Evolutionary conservation across 2,797 vertebrate species (phyloP), one percentile per base, ranked within the genome.

Genomic region (Gila robusta): DNA sequence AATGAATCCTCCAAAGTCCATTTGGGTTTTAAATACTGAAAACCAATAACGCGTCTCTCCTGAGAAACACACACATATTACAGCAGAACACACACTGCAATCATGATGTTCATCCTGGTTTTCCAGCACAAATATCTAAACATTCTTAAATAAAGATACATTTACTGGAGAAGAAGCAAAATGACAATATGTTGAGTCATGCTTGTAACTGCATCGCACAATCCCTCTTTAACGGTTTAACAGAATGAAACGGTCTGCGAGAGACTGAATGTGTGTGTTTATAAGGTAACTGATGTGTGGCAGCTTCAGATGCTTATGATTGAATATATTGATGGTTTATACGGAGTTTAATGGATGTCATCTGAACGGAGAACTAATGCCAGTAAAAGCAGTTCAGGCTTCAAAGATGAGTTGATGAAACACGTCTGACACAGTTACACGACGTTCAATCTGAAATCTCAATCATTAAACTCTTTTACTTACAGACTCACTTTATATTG

Each of bases 1-100:
- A 87, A 88, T 88, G 89, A 90, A 90, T 87, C 84, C 83, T 83
- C 89, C 76, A 77, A 81, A 88, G 89, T 87, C 85, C 83, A 82
- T 88, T 88, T 82, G 64, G 21, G 54, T 74, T 83, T 86, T 90
- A 82, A 81, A 83, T 73, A 77, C 85, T 80, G 76, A 83, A 44
- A 66, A 47, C 35, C 72, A 39, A 77, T 87, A 88, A 90, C 62
- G 59, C 73, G 35, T 81, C 67, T 52, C 79, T 69, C 47, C 66
- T 1, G 44, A 79, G 74, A 19, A 49, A 62, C 59, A 78, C 49
- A 4, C 16, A 54, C 17, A 39, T 5, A 56, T 23, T 7, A 52
- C 52, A 59, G n/a, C 9, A 21, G 5, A 12, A 66, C 35, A 44
- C 47, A 44, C 44, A 71, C 69, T 16, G 39, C 23, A 44, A 14